Conservation (phyloP, 2,797 vertebrate genomes). For the Acestrorhynchus altus region DNA sequence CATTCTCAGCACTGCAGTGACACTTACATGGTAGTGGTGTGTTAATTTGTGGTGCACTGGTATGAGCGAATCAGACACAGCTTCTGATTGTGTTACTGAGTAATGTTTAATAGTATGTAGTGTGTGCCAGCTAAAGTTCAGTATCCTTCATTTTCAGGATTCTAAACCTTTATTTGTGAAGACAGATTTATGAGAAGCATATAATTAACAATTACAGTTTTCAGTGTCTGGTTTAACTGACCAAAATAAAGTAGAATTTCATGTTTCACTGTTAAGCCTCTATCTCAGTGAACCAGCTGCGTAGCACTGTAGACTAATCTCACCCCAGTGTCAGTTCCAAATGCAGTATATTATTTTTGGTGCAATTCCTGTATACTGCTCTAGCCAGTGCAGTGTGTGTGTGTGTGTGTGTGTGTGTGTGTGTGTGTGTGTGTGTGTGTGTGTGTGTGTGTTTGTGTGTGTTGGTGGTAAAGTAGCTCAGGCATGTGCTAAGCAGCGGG, state of each 20-base stretch:
- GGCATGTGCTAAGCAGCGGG: conserved; percentile 21
- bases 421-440: background rate
- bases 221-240: background rate
- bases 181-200: background rate
- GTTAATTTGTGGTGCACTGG: no score
- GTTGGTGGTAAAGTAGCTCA: conserved; percentile 9
- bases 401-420: background rate
- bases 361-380: background rate
- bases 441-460: conserved; percentile 1
- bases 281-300: background rate
- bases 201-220: background rate
- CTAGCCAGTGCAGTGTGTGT: background rate
- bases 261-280: background rate
- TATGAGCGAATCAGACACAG: no score
- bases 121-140: background rate
- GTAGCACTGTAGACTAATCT: background rate
- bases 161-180: background rate
- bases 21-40: no score
- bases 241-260: background rate
- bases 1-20: no score
- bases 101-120: background rate
- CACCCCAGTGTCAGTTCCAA: conserved; percentile 6
- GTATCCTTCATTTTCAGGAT: background rate
- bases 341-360: conserved; percentile 4
- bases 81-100: background rate